Percentiles rank a stretch among this genome's conserved stretches.
Conservation (phyloP, 1,140 invertebrate species). For the Cecropterus lyciades region DNA sequence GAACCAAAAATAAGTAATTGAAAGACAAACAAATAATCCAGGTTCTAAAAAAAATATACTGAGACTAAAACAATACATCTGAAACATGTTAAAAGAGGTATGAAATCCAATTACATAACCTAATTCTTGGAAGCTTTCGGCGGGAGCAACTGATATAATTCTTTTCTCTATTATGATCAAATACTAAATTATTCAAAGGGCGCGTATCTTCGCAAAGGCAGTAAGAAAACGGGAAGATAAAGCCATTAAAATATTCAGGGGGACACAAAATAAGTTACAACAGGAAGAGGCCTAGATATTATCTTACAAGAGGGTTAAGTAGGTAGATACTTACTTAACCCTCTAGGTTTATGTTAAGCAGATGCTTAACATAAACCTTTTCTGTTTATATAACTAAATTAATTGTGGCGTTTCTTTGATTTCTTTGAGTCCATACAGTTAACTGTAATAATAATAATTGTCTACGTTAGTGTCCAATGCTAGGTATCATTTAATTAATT, state of each 20-base stretch:
- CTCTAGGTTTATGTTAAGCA: too few relatives aligned
- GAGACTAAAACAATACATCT: not conserved
- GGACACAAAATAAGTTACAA: constrained; percentile 19
- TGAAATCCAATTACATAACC: constrained; percentile 7
- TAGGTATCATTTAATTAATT: too few relatives aligned
- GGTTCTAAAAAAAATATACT: too few relatives aligned
- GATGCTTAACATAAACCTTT: too few relatives aligned
- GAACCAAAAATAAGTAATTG: too few relatives aligned
- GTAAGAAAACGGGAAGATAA: constrained; percentile 14
- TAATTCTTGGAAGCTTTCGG: not conserved
- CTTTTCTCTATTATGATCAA: constrained; percentile 14
- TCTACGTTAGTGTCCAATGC: too few relatives aligned
- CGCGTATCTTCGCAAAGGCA: constrained; percentile 15
- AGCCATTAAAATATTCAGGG: constrained; percentile 25
- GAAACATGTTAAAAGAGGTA: constrained; percentile 4
- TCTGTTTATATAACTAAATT: too few relatives aligned
- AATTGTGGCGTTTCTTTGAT: too few relatives aligned
- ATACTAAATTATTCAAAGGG: constrained; percentile 18
- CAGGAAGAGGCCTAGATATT: constrained; percentile 11
- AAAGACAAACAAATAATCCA: too few relatives aligned
- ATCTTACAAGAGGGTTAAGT: constrained; percentile 5
- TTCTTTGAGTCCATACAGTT: too few relatives aligned
- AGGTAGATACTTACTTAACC: too few relatives aligned
- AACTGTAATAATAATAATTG: too few relatives aligned
- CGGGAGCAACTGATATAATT: constrained; percentile 10